Percentiles rank a stretch among this genome's conserved stretches.
These are phyloP conservation scores for Trachythela sp. DNA, from an alignment of 64 coral and sea anemone genomes.

Conservation along the genomic window DNA sequence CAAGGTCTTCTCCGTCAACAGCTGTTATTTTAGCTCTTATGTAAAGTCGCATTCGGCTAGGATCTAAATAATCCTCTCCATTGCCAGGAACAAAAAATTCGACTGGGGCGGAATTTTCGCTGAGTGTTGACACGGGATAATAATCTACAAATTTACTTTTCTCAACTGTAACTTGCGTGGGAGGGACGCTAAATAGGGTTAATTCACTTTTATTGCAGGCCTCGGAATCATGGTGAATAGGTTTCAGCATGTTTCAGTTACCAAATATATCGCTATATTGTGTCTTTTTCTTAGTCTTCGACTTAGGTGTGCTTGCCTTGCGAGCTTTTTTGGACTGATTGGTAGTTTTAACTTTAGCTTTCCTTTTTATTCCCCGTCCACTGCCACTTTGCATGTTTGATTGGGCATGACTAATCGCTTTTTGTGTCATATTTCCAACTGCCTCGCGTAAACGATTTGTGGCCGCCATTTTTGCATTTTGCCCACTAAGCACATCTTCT, in stretches of 20 bases:
- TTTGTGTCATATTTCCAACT: background rate
- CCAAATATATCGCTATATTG: background rate
- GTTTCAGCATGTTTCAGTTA: background rate
- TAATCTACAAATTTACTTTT: too few relatives aligned
- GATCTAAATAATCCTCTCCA: background rate
- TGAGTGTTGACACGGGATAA: too few relatives aligned
- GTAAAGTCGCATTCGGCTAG: background rate
- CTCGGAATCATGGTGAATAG: too few relatives aligned
- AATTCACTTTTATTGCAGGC: background rate
- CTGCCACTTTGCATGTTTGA: background rate
- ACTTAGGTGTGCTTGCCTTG: background rate
- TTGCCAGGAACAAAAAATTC: background rate
- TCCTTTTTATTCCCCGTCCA: background rate
- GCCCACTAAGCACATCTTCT: background rate
- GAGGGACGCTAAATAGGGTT: background rate
- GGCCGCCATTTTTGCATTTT: background rate
- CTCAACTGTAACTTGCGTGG: background rate
- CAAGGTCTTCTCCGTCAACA: too few relatives aligned
- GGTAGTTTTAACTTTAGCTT: background rate
- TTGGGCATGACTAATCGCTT: background rate
- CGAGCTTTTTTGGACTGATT: background rate
- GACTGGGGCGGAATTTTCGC: background rate
- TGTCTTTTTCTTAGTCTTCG: background rate
- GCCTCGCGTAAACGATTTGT: background rate
- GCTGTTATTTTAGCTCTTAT: background rate